Evolutionary conservation across 37 sponge, comb jelly and placozoan species (phyloP).

Genomic region (Ianthella basta): DNA sequence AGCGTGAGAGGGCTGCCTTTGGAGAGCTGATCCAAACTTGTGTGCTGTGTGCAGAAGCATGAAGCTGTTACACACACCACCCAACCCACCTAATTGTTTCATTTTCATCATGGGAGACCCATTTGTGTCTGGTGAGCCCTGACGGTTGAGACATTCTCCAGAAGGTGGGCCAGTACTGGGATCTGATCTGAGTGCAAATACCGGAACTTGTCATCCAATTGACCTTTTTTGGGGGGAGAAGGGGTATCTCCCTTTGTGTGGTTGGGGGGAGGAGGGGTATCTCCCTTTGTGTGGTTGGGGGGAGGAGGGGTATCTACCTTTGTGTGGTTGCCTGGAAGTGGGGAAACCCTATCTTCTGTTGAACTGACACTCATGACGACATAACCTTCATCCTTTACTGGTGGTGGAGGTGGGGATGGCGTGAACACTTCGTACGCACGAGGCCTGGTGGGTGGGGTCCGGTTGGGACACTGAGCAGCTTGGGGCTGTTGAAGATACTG

Average conservation of each 20-base stretch:
- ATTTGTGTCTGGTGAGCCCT: neutral
- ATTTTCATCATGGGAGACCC: neutral
- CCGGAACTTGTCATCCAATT: neutral
- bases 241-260: neutral
- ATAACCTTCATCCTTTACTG: neutral
- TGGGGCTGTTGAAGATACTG: no score
- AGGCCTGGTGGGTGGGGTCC: no score
- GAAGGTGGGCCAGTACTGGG: neutral
- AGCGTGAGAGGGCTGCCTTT: no score
- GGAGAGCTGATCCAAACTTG: no score
- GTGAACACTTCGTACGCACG: no score
- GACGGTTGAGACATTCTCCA: neutral
- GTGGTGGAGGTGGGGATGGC: neutral
- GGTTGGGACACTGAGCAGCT: no score
- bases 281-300: neutral
- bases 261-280: neutral
- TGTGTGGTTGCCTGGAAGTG: neutral
- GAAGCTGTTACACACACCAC: neutral
- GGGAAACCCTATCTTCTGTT: neutral
- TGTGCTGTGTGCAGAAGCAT: no score
- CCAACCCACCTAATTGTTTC: neutral
- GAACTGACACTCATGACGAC: neutral
- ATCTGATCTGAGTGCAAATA: conserved; percentile 8
- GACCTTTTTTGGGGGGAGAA: no score
- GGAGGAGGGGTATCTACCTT: neutral